These are phyloP conservation scores for Pissodes strobi DNA, from an alignment of 1,140 invertebrate species.

Conservation along the genomic window DNA sequence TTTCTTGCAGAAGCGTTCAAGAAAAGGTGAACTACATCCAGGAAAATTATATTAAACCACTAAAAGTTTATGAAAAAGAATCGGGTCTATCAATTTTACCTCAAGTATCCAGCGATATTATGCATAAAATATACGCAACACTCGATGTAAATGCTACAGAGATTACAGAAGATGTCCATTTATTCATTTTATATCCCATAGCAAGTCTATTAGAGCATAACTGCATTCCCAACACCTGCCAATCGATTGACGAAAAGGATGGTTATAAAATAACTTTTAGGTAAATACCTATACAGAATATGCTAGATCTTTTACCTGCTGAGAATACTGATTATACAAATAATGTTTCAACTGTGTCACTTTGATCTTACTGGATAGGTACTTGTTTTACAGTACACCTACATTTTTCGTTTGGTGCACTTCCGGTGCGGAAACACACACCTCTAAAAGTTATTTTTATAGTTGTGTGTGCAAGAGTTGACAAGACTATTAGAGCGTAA, in stretches of 20 bases:
- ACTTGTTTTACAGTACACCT: too few species aligned
- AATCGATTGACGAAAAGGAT: conserved; percentile 60
- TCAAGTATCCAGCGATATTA: conserved; percentile 61
- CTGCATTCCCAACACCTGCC: conserved; percentile 67
- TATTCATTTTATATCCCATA: conserved; percentile 62
- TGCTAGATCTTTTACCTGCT: neutral
- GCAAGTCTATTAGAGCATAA: conserved; percentile 68
- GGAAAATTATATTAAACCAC: conserved; percentile 61
- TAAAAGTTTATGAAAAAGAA: conserved; percentile 36
- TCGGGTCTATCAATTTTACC: conserved; percentile 29
- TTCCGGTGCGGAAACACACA: too few species aligned
- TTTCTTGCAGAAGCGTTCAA: conserved; percentile 62
- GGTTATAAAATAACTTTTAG: conserved; percentile 46
- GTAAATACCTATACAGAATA: conserved; percentile 6
- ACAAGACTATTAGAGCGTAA: too few species aligned
- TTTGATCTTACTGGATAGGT: too few species aligned
- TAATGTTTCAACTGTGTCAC: too few species aligned
- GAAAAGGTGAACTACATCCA: conserved; percentile 66
- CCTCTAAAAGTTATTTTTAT: too few species aligned
- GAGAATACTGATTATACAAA: neutral
- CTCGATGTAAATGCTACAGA: conserved; percentile 72
- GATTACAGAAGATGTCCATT: conserved; percentile 57
- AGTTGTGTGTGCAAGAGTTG: too few species aligned
- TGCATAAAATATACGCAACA: conserved; percentile 67
- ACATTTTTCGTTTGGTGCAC: too few species aligned